Conservation (phyloP, 92 coral and sea anemone species). For the Parazoanthus swiftii region DNA sequence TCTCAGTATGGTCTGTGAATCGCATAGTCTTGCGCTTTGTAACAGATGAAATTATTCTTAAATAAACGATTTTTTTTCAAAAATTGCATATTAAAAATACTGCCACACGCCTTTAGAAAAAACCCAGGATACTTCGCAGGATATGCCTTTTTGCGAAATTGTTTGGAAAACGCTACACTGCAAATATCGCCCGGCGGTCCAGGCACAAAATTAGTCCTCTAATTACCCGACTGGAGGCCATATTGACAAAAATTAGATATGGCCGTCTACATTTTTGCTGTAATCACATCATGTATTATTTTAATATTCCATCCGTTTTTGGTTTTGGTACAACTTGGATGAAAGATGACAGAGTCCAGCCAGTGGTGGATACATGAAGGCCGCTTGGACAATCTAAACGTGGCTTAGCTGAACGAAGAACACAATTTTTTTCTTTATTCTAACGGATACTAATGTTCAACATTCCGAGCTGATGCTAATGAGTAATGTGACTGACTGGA, state of each 20-base stretch:
- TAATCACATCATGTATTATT: conserved; percentile 2
- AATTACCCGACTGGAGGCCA: conserved; percentile 29
- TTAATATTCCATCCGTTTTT: neutral
- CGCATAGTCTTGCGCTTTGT: neutral
- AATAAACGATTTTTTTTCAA: neutral
- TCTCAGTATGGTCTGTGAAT: neutral
- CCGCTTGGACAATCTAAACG: neutral
- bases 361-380: neutral
- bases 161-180: neutral
- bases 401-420: neutral
- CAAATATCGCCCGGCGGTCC: neutral
- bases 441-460: conserved; percentile 11
- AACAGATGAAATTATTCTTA: neutral
- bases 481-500: no score
- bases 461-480: neutral
- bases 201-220: conserved; percentile 15
- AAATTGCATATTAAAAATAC: neutral
- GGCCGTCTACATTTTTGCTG: neutral
- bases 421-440: neutral
- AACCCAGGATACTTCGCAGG: neutral
- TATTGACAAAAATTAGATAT: neutral
- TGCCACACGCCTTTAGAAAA: neutral
- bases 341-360: neutral
- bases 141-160: neutral
- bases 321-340: neutral